phyloP scores from a whole-genome alignment of 2,797 vertebrate genomes.

The Eurystomus glaucurus region DNA sequence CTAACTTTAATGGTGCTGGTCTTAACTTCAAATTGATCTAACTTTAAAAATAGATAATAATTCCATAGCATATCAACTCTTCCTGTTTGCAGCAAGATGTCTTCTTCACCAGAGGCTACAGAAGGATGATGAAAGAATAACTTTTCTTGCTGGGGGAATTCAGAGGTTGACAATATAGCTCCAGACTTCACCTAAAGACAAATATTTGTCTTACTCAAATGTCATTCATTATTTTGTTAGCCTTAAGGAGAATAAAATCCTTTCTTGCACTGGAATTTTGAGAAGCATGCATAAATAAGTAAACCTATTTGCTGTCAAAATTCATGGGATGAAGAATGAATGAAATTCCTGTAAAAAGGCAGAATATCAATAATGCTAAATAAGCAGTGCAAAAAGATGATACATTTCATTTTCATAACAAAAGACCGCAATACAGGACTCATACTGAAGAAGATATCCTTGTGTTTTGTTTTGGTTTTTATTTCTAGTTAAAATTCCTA shows the following conservation, averaged over 20 bases:
- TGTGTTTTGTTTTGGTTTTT: accelerated
- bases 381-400: neutral
- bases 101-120: neutral
- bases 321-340: neutral
- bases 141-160: conserved; percentile 19
- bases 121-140: conserved; percentile 20
- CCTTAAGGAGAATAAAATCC: neutral
- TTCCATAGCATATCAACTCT: neutral
- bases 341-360: neutral
- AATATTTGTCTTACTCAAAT: conserved; percentile 41
- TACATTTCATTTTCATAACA: neutral
- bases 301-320: neutral
- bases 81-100: neutral
- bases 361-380: neutral
- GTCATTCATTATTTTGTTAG: conserved; percentile 45
- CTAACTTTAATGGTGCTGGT: neutral
- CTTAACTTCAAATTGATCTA: neutral
- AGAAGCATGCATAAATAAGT: neutral
- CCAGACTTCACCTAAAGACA: conserved; percentile 41
- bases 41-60: neutral
- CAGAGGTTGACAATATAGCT: conserved; percentile 5
- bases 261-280: neutral
- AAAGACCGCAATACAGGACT: neutral
- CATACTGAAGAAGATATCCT: neutral
- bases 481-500: neutral